phyloP scores from a whole-genome alignment of 2,797 vertebrate genomes.

The Chrysocyon brachyurus region DNA sequence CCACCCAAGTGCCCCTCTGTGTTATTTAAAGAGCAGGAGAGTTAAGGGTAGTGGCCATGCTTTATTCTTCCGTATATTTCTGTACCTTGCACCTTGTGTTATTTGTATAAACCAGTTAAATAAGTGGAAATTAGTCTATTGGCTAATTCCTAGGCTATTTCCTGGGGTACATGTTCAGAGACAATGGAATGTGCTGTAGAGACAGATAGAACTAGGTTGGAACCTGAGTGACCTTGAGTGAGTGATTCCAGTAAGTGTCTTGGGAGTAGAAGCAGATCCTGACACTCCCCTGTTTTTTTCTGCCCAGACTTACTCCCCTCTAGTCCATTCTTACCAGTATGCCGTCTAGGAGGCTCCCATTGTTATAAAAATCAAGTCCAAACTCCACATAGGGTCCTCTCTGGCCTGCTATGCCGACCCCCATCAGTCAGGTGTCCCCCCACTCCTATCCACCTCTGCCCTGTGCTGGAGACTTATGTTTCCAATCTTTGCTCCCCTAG shows the following conservation, averaged over 20 bases:
- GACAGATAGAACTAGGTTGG: background rate
- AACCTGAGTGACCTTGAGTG: slow-evolving; percentile 39
- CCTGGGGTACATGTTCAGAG: background rate
- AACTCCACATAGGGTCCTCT: background rate
- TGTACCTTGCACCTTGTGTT: background rate
- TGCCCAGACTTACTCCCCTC: background rate
- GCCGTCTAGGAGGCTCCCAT: background rate
- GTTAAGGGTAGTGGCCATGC: background rate
- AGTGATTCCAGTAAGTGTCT: background rate
- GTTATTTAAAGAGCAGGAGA: slow-evolving; percentile 43
- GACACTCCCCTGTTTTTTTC: slow-evolving; percentile 7
- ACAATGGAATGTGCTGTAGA: background rate
- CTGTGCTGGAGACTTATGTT: background rate
- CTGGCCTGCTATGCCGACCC: background rate
- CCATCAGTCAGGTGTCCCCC: background rate
- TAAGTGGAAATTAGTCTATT: slow-evolving; percentile 47
- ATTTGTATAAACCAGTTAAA: slow-evolving; percentile 12
- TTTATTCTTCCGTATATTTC: slow-evolving; percentile 6
- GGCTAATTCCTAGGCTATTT: slow-evolving; percentile 7
- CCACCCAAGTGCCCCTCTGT: background rate
- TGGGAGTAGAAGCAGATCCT: background rate
- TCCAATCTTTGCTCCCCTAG: background rate
- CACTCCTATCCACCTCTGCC: background rate
- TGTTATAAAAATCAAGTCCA: background rate
- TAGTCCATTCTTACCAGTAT: background rate